Evolutionary conservation across 23 tunicate species (phyloP).

Genomic region (Corella eumyota): DNA sequence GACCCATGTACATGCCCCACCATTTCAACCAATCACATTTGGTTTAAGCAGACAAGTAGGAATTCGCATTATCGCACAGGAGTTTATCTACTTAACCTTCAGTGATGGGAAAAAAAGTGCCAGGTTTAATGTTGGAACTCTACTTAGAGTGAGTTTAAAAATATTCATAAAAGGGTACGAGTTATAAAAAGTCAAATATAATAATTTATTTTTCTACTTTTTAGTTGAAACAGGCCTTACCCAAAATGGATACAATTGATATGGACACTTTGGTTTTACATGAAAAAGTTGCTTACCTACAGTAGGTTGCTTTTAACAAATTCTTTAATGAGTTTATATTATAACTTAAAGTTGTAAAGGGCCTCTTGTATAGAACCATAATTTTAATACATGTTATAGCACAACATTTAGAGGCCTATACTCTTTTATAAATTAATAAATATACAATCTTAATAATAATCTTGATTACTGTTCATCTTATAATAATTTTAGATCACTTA

Average conservation of each 20-base stretch:
- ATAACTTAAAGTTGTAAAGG: too few relatives aligned
- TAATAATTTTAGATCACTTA: slow-evolving; percentile 14
- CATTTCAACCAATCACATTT: slow-evolving; percentile 75
- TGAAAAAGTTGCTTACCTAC: slow-evolving; percentile 18
- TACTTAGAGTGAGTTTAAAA: slow-evolving; percentile 21
- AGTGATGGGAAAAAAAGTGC: slow-evolving; percentile 58
- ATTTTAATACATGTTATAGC: too few relatives aligned
- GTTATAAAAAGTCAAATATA: not conserved
- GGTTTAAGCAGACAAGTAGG: slow-evolving; percentile 64
- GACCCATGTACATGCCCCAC: slow-evolving; percentile 89
- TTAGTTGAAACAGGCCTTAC: slow-evolving; percentile 11
- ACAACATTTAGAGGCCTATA: too few relatives aligned
- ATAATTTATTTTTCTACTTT: not conserved
- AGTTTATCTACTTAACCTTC: slow-evolving; percentile 52
- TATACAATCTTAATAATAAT: too few relatives aligned
- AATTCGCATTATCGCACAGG: slow-evolving; percentile 63
- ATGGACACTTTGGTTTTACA: slow-evolving; percentile 3
- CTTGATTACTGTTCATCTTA: too few relatives aligned
- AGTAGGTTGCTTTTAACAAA: slow-evolving; percentile 7
- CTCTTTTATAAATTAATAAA: too few relatives aligned
- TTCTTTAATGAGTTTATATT: too few relatives aligned
- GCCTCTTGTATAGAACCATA: too few relatives aligned
- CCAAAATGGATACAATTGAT: slow-evolving; percentile 7
- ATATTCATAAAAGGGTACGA: not conserved
- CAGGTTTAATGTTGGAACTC: slow-evolving; percentile 74